phyloP scores from a whole-genome alignment of 2,888 invertebrate genomes.

The Acleris sparsana region DNA sequence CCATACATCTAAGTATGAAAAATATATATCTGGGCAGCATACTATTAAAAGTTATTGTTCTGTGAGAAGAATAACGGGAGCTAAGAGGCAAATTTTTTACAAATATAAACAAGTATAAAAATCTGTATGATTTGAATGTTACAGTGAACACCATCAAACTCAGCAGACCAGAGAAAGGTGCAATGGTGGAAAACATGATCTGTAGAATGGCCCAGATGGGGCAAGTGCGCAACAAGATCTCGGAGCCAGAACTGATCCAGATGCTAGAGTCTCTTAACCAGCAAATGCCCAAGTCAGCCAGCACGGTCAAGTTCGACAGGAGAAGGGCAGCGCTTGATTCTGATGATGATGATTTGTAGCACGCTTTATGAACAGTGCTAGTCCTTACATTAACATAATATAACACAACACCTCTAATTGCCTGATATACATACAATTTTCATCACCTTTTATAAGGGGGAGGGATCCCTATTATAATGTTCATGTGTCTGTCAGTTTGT shows the following conservation, averaged over 20 bases:
- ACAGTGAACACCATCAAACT: constrained; percentile 96
- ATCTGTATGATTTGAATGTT: constrained; percentile 49
- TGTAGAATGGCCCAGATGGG: constrained; percentile 96
- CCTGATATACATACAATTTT: constrained; percentile 1
- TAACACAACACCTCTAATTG: constrained; percentile 7
- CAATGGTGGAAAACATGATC: constrained; percentile 96
- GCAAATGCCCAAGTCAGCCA: constrained; percentile 89
- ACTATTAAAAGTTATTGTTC: no score
- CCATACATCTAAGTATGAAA: no score
- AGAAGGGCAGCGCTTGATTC: constrained; percentile 94
- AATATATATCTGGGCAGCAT: no score
- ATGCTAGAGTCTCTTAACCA: constrained; percentile 94
- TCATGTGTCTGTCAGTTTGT: no score
- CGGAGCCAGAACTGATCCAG: constrained; percentile 92
- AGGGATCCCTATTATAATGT: no score
- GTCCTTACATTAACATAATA: constrained; percentile 7
- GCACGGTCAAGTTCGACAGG: constrained; percentile 95
- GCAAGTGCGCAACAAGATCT: constrained; percentile 92
- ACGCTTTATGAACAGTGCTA: constrained; percentile 26
- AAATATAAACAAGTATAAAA: no score
- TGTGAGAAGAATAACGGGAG: no score
- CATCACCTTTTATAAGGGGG: neutral
- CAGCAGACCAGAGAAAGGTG: constrained; percentile 98
- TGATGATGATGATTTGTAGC: constrained; percentile 87
- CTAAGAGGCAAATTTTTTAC: no score